Evolutionary conservation across 2,113 vertebrate genomes (phyloP).

Genomic region (Acrocephalus arundinaceus): DNA sequence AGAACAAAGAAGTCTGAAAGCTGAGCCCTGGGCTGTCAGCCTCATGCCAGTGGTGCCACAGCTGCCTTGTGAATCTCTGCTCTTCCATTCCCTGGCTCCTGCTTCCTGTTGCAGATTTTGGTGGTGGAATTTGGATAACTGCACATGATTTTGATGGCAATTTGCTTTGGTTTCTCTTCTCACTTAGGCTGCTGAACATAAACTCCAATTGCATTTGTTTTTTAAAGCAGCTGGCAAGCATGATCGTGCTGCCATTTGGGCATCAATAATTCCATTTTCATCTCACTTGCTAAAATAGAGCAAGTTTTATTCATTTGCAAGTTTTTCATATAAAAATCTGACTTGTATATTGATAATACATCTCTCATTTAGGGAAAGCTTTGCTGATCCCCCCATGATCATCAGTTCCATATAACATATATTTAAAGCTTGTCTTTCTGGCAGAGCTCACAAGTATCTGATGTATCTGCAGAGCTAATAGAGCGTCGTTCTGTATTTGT

Average conservation of each 20-base stretch:
- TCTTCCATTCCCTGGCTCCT: background rate
- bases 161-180: slow-evolving; percentile 27
- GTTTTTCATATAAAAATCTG: background rate
- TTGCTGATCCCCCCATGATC: background rate
- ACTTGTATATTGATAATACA: slow-evolving; percentile 9
- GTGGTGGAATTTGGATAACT: background rate
- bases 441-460: background rate
- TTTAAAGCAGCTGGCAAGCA: slow-evolving; percentile 31
- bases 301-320: background rate
- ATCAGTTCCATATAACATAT: background rate
- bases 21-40: background rate
- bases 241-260: slow-evolving; percentile 3
- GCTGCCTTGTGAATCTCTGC: background rate
- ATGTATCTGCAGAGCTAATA: slow-evolving; percentile 35
- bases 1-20: background rate
- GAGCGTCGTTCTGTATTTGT: slow-evolving; percentile 39
- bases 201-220: slow-evolving; percentile 9
- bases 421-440: background rate
- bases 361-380: background rate
- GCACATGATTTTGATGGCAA: background rate
- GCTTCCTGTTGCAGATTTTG: background rate
- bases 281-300: background rate
- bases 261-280: slow-evolving; percentile 47
- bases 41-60: background rate
- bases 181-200: slow-evolving; percentile 3